phyloP scores from a whole-genome alignment of 2,797 vertebrate genomes.

The Danio jaintianensis region DNA sequence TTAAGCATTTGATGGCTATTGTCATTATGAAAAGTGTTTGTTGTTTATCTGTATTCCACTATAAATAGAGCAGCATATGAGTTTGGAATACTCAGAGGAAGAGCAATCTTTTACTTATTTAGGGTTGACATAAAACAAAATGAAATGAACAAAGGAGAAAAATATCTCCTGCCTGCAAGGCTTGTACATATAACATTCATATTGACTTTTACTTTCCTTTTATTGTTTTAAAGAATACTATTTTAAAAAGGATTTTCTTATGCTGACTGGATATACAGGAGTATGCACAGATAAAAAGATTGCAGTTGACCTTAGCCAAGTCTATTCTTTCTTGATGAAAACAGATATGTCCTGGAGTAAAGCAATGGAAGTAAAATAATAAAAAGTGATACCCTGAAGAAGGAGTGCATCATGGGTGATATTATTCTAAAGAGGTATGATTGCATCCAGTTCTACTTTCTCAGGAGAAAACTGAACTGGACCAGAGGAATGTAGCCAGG shows the following conservation, averaged over 20 bases:
- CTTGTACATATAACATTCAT: constrained; percentile 10
- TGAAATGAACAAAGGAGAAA: not conserved
- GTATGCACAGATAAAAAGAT: constrained; percentile 37
- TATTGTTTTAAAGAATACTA: not conserved
- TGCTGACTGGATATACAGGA: constrained; percentile 18
- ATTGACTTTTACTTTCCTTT: not conserved
- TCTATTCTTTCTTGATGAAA: constrained; percentile 47
- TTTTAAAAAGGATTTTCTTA: constrained; percentile 28
- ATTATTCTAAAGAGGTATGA: constrained; percentile 53
- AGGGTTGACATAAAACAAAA: not conserved
- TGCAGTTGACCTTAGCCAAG: constrained; percentile 18
- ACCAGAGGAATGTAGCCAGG: constrained; percentile 25
- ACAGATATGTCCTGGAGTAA: constrained; percentile 39
- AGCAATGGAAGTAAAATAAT: constrained; percentile 50
- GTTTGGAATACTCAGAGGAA: not conserved
- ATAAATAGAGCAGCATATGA: not conserved
- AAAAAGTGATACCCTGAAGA: constrained; percentile 47
- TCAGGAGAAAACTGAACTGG: constrained; percentile 24
- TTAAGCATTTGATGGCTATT: not conserved
- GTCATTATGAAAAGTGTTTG: not conserved
- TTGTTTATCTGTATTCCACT: not conserved
- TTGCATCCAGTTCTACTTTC: constrained; percentile 32
- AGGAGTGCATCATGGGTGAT: constrained; percentile 43
- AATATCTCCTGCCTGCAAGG: not conserved
- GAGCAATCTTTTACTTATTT: not conserved